Evolutionary conservation across 2,797 vertebrate species (phyloP).

Genomic region (Siniperca scherzeri): DNA sequence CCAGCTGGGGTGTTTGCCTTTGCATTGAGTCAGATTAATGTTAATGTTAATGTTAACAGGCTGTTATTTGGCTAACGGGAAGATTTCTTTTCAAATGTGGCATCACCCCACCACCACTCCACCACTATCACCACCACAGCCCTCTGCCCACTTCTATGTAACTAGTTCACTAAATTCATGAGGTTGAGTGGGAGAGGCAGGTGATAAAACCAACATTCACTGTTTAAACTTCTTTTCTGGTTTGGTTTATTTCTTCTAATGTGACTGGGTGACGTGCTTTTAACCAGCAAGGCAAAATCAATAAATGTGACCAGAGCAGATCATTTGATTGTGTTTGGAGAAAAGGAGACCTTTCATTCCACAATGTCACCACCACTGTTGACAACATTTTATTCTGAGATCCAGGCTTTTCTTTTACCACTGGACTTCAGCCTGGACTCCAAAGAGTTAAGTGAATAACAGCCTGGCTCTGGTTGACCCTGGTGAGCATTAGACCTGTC

Average conservation of each 20-base stretch:
- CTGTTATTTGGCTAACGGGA: slow-evolving; percentile 72
- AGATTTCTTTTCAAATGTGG: slow-evolving; percentile 65
- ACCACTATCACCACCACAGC: slow-evolving; percentile 35
- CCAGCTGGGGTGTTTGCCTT: slow-evolving; percentile 78
- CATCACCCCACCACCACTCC: slow-evolving; percentile 45
- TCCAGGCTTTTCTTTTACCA: slow-evolving; percentile 39
- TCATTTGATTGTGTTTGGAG: slow-evolving; percentile 56
- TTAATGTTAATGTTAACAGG: too few relatives aligned
- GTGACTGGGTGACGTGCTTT: slow-evolving; percentile 42
- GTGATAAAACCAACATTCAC: slow-evolving; percentile 56
- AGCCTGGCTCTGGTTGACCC: slow-evolving; percentile 55
- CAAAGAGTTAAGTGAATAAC: slow-evolving; percentile 49
- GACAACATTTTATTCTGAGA: slow-evolving; percentile 57
- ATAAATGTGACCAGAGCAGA: slow-evolving; percentile 56
- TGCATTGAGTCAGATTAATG: slow-evolving; percentile 77
- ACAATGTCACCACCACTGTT: slow-evolving; percentile 50
- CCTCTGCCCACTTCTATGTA: slow-evolving; percentile 36
- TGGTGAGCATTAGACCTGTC: slow-evolving; percentile 52
- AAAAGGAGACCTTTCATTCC: slow-evolving; percentile 56
- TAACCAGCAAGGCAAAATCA: slow-evolving; percentile 43
- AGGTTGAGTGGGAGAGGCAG: slow-evolving; percentile 48
- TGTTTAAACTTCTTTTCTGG: slow-evolving; percentile 40
- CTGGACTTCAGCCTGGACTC: slow-evolving; percentile 34
- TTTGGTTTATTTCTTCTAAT: slow-evolving; percentile 47
- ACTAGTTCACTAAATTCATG: slow-evolving; percentile 37